These are phyloP conservation scores for Rhorus exstirpatorius DNA, from an alignment of 2,888 invertebrate species.

Conservation along the genomic window DNA sequence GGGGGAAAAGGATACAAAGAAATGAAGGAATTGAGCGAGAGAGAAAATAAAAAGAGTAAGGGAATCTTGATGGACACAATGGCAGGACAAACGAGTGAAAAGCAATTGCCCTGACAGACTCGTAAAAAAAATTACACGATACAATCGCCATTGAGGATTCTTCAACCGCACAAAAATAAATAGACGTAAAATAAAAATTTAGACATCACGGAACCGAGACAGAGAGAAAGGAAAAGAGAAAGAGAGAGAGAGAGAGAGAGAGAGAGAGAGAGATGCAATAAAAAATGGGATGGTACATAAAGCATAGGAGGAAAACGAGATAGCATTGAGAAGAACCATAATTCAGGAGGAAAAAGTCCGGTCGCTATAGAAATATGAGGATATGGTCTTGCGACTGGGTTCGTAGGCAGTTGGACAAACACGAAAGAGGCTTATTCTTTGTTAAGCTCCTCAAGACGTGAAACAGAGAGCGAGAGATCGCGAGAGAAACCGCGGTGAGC, in stretches of 20 bases:
- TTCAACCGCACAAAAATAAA: conserved; percentile 20
- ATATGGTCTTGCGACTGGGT: neutral
- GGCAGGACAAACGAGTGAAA: neutral
- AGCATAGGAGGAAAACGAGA: conserved; percentile 5
- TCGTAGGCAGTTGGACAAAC: conserved; percentile 56
- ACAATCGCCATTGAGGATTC: conserved; percentile 8
- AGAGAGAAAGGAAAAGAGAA: neutral
- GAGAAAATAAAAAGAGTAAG: conserved; percentile 2
- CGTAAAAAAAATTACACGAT: neutral
- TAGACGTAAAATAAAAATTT: conserved; percentile 14
- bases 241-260: neutral
- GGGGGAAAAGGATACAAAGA: too few species aligned
- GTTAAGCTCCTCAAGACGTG: conserved; percentile 64
- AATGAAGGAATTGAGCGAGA: neutral
- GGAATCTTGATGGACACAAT: neutral
- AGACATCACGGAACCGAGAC: neutral
- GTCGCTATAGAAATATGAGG: conserved; percentile 27
- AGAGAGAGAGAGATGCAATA: neutral
- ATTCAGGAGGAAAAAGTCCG: conserved; percentile 42
- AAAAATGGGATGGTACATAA: neutral
- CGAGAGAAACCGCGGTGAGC: conserved; percentile 23
- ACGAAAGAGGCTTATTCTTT: conserved; percentile 61
- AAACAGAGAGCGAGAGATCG: conserved; percentile 12
- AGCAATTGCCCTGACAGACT: neutral
- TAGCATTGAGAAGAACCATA: conserved; percentile 11